These are phyloP conservation scores for Parthenolecanium corni DNA, from an alignment of 2,888 invertebrate species.

Conservation along the genomic window DNA sequence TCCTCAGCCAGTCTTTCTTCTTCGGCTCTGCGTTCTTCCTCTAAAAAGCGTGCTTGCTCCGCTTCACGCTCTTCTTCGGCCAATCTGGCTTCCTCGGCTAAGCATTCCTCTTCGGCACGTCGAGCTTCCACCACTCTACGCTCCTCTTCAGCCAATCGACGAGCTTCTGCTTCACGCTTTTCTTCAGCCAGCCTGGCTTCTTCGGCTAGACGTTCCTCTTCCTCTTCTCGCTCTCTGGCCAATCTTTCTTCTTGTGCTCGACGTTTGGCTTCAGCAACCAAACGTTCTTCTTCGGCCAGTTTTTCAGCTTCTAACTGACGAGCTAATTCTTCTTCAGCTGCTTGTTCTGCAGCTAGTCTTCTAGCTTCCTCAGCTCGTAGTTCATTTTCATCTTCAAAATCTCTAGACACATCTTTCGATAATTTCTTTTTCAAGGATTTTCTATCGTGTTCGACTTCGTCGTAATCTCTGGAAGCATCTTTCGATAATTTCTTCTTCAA, in stretches of 20 bases:
- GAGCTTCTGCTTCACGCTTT: not conserved
- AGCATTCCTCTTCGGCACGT: not conserved
- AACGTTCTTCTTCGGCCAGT: not conserved
- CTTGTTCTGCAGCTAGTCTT: not conserved
- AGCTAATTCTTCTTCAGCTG: too few species aligned
- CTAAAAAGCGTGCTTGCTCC: too few species aligned
- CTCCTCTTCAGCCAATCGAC: conserved; percentile 11
- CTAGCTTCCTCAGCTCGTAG: not conserved
- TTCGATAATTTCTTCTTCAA: not conserved
- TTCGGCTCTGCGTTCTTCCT: not conserved
- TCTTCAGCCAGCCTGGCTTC: not conserved
- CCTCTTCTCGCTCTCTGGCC: too few species aligned
- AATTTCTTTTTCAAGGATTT: not conserved
- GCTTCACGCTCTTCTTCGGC: conserved; percentile 17
- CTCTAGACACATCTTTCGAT: conserved; percentile 7
- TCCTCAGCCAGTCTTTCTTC: not conserved
- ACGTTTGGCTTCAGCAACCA: not conserved
- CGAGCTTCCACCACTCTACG: not conserved
- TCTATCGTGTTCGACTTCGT: too few species aligned
- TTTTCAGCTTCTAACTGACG: too few species aligned
- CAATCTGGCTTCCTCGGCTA: conserved; percentile 1
- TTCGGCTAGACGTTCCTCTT: conserved; percentile 10
- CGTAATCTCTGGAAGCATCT: too few species aligned
- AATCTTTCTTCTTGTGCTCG: not conserved
- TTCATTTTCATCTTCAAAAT: not conserved